phyloP scores from a whole-genome alignment of 2,113 vertebrate genomes.

The Chunga burmeisteri region DNA sequence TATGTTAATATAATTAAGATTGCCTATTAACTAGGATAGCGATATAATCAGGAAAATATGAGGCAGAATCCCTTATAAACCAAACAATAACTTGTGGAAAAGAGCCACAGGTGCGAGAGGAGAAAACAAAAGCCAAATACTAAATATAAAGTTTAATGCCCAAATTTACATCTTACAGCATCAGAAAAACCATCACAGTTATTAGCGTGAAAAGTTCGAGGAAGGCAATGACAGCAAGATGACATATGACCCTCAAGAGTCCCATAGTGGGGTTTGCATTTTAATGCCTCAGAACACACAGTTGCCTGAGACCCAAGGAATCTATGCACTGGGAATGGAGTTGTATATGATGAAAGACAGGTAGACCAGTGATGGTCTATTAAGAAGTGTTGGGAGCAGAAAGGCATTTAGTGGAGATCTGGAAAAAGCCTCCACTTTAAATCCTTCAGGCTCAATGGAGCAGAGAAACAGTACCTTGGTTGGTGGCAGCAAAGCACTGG shows the following conservation, averaged over 20 bases:
- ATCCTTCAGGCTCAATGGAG: background rate
- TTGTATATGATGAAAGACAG: background rate
- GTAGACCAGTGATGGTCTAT: background rate
- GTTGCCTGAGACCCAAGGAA: background rate
- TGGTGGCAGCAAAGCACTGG: background rate
- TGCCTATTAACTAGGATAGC: background rate
- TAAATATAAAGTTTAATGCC: background rate
- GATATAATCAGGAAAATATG: background rate
- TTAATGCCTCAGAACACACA: background rate
- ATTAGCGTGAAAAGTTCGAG: accelerated
- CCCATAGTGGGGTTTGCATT: background rate
- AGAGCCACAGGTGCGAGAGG: background rate
- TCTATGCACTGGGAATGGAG: background rate
- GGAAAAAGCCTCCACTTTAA: background rate
- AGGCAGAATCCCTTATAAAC: background rate
- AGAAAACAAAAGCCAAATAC: background rate
- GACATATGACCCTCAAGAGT: background rate
- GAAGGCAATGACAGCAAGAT: background rate
- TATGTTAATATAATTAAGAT: constrained; percentile 12
- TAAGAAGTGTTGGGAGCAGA: background rate
- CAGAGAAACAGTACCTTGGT: background rate
- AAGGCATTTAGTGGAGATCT: background rate
- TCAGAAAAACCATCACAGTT: background rate
- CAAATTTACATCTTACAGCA: background rate
- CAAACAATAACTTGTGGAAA: background rate